Evolutionary conservation across 2,888 invertebrate species (phyloP), one percentile per base, ranked within the genome.

Genomic region (Rotaria sp.): DNA sequence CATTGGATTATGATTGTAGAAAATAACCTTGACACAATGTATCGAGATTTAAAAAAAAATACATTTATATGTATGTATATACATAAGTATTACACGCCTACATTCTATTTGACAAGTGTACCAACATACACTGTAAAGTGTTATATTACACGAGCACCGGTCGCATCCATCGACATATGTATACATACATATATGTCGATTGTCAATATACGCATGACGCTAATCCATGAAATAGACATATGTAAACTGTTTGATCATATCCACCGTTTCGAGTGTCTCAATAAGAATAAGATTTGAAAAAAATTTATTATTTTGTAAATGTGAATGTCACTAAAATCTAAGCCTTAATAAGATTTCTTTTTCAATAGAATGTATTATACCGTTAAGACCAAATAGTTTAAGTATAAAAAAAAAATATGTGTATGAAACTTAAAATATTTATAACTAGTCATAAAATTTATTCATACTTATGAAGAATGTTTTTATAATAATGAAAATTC

Each of bases 31-130:
- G 67, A 38, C 67, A 67, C 67, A 67, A 38, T 67, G 35, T 67
- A 67, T 67, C 15, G 67, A 67, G 7, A 67, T 67, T 67, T 67
- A 21, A 4, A 7, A 35, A 35, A 67, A 67, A 35, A 67, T 35
- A 67, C 35, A 35, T 67, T 15, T 67, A 67, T 67, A 67, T 45
- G 13, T n/a, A n/a, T 13, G 45, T 45, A 45, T 67, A 67, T 67
- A 35, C 67, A 67, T 30, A 67, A 67, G 67, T 18, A 67, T 67
- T 67, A 35, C 67, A 67, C 67, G 67, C 67, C 67, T 67, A 67
- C 67, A 67, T 67, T 38, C 67, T 67, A 67, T 67, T 30, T 67
- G 67, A 67, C 67, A 67, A 67, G 67, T 67, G 35, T 18, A 38
- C 35, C 35, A 13, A 15, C 35, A 38, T 38, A 21, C 21, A 67